Evolutionary conservation across 2,113 vertebrate genomes (phyloP).

Genomic region (Alligator mississippiensis): DNA sequence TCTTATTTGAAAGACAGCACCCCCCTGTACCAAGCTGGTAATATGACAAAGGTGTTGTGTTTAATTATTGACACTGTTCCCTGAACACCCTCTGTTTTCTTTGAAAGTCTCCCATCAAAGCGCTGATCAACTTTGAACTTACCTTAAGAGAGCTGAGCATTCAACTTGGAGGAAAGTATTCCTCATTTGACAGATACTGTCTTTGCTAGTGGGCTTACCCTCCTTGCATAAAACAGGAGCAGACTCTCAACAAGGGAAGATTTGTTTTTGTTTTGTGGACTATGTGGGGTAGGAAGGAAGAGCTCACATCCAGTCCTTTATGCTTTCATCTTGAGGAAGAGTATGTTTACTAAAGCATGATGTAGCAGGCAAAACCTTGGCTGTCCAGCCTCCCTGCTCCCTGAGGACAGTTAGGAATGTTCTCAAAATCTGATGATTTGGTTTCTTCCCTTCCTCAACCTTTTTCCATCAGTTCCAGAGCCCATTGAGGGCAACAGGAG

Average conservation of each 20-base stretch:
- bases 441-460: background rate
- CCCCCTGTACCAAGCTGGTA: background rate
- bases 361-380: background rate
- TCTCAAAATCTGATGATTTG: background rate
- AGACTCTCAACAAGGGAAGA: background rate
- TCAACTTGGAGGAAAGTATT: background rate
- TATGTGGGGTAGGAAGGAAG: background rate
- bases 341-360: background rate
- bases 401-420: background rate
- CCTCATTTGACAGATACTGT: background rate
- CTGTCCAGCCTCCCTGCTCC: background rate
- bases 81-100: background rate
- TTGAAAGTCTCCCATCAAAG: background rate
- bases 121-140: background rate
- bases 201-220: background rate
- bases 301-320: background rate
- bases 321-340: background rate
- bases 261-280: background rate
- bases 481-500: background rate
- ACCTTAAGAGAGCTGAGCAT: background rate
- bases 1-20: background rate
- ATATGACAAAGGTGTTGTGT: too few species aligned
- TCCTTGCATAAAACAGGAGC: background rate
- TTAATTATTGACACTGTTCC: background rate
- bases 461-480: background rate